Percentiles rank a stretch among this genome's conserved stretches.
phyloP scores from a whole-genome alignment of 2,113 vertebrate species.

The Uria lomvia region DNA sequence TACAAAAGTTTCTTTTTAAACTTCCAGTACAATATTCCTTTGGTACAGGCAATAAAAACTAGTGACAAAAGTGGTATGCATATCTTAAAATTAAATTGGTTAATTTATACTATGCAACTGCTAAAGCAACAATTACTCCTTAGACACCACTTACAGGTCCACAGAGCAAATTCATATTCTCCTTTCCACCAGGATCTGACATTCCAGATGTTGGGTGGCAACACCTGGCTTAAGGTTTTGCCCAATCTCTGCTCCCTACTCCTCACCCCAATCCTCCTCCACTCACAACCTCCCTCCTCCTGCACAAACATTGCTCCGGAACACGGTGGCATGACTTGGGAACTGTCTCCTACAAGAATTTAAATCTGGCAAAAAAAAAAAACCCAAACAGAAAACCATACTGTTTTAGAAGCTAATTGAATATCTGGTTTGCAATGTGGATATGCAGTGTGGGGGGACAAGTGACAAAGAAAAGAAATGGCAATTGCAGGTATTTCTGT shows the following conservation, averaged over 20 bases:
- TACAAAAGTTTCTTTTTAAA: slow-evolving; percentile 48
- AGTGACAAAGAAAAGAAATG: not conserved
- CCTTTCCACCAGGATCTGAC: not conserved
- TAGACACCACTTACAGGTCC: not conserved
- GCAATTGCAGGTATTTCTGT: not conserved
- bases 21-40: not conserved
- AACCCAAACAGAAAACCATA: not conserved
- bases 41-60: slow-evolving; percentile 8
- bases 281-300: not conserved
- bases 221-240: not conserved
- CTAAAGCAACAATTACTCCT: not conserved
- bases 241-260: not conserved
- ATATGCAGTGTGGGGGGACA: not conserved
- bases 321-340: rapidly evolving
- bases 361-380: not conserved
- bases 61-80: slow-evolving; percentile 1
- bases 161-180: not conserved
- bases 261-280: not conserved
- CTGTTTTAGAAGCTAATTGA: not conserved
- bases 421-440: not conserved
- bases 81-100: slow-evolving; percentile 9
- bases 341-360: not conserved
- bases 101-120: not conserved
- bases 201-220: not conserved
- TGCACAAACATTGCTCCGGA: not conserved